A percentile compares a stretch with the other conserved stretches of the same genome.
phyloP scores from a whole-genome alignment of 1,140 invertebrate genomes.

The Trichonephila clavipes region DNA sequence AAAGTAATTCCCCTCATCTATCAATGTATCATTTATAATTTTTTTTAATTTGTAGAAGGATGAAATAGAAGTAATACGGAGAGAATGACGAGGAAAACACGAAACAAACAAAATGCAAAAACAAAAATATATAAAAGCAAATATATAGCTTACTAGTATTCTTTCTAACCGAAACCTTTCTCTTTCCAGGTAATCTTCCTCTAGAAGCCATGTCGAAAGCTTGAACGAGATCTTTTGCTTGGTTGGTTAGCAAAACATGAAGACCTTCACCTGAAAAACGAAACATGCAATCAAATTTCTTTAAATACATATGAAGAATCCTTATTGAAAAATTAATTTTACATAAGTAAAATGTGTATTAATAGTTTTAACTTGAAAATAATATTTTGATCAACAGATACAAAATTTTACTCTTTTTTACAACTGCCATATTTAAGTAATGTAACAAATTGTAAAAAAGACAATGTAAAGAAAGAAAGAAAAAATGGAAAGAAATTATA shows the following conservation, averaged over 20 bases:
- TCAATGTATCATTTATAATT: not conserved
- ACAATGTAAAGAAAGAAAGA: no score
- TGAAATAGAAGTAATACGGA: no score
- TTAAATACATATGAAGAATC: not conserved
- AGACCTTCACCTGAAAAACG: slow-evolving; percentile 85
- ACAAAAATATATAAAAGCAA: not conserved
- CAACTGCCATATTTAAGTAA: no score
- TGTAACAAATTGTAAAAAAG: no score
- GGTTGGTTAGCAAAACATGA: slow-evolving; percentile 89
- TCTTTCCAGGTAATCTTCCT: slow-evolving; percentile 83
- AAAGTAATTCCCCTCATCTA: not conserved
- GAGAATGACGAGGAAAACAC: no score
- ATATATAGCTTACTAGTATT: slow-evolving; percentile 62
- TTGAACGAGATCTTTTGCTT: slow-evolving; percentile 87
- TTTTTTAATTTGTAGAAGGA: not conserved
- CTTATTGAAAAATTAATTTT: no score
- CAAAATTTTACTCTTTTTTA: no score
- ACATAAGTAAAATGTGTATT: no score
- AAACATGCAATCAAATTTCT: not conserved
- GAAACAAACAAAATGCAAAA: not conserved
- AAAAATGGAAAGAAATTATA: no score
- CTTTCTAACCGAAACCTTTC: slow-evolving; percentile 72
- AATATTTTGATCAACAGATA: no score
- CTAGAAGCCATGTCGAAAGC: slow-evolving; percentile 88
- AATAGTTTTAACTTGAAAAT: no score